phyloP scores from a whole-genome alignment of 2,113 vertebrate genomes.

The Catagonus wagneri region DNA sequence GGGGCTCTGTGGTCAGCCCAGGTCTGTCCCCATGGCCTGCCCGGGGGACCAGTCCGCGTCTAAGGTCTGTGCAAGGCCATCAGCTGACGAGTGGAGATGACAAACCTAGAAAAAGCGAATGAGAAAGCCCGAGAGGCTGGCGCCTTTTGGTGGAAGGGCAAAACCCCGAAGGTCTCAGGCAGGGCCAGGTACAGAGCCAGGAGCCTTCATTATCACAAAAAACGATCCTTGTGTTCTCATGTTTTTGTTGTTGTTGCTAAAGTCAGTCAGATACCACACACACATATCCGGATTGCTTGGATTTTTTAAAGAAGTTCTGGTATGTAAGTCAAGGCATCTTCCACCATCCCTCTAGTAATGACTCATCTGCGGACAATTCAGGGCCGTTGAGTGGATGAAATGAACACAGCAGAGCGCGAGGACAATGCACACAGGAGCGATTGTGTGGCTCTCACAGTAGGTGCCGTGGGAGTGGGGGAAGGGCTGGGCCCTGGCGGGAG shows the following conservation, averaged over 20 bases:
- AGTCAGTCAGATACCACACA: too few relatives aligned
- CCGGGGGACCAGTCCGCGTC: neutral
- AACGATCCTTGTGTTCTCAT: neutral
- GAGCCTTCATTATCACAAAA: neutral
- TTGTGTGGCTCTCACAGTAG: conserved; percentile 52
- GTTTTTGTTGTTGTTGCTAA: neutral
- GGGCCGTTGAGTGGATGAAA: neutral
- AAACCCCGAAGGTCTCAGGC: neutral
- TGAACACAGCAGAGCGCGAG: neutral
- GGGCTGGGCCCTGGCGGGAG: neutral
- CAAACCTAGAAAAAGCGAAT: neutral
- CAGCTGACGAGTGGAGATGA: neutral
- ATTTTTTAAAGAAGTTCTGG: neutral
- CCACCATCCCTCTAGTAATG: conserved; percentile 57
- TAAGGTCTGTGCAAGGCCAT: neutral
- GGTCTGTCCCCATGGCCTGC: neutral
- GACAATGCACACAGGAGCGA: conserved; percentile 70
- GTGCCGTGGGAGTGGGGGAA: neutral
- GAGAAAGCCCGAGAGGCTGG: neutral
- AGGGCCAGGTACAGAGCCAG: neutral
- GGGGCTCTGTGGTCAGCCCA: neutral
- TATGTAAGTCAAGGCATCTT: conserved; percentile 32
- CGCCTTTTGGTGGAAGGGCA: too few relatives aligned
- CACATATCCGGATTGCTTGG: neutral
- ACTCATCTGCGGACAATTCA: conserved; percentile 67